Percentiles rank a stretch among this genome's conserved stretches.
Evolutionary conservation across 2,797 vertebrate genomes (phyloP).

Genomic region (Acropternis orthonyx): DNA sequence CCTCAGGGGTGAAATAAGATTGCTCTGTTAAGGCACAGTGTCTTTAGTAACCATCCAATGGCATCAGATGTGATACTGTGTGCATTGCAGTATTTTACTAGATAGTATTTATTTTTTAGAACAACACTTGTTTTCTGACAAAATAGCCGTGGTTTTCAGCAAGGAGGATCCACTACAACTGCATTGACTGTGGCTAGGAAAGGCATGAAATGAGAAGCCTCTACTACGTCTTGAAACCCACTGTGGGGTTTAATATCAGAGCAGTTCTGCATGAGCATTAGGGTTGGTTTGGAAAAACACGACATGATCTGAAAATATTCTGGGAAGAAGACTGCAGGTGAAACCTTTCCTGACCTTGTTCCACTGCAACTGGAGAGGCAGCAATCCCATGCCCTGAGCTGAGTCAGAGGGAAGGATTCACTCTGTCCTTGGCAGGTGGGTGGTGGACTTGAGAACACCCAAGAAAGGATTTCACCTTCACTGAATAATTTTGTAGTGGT

Average conservation of each 20-base stretch:
- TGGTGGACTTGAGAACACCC: not conserved
- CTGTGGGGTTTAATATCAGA: not conserved
- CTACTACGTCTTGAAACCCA: not conserved
- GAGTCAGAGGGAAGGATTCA: not conserved
- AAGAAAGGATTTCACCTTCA: not conserved
- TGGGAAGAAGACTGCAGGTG: not conserved
- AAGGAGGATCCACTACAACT: not conserved
- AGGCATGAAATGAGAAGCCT: not conserved
- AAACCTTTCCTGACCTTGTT: not conserved
- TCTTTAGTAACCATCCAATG: not conserved
- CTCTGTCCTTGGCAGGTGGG: not conserved
- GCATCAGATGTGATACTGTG: not conserved
- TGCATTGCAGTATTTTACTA: not conserved
- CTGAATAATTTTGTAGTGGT: not conserved
- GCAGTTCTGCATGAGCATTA: not conserved
- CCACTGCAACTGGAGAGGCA: not conserved
- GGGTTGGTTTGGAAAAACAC: not conserved
- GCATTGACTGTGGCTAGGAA: not conserved
- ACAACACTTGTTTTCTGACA: not conserved
- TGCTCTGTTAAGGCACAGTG: not conserved
- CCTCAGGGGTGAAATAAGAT: not conserved
- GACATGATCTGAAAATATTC: not conserved
- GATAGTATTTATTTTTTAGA: not conserved
- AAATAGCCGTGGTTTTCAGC: not conserved
- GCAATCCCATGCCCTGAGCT: not conserved